Conservation (phyloP, 2,888 invertebrate genomes). For the Campoplex capitator region DNA sequence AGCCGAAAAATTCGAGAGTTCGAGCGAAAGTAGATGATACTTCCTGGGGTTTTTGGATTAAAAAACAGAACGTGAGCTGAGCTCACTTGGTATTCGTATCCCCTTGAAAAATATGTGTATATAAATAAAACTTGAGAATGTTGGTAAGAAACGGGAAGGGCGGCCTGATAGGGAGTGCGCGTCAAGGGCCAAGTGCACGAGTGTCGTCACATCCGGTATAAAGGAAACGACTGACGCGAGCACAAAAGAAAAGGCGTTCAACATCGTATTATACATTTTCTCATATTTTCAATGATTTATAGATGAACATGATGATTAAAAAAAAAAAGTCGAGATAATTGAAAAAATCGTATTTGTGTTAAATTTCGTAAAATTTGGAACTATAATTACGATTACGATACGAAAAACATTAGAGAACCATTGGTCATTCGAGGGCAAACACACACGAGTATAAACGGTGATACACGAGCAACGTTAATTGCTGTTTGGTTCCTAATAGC, state of each 20-base stretch:
- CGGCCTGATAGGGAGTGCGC: slow-evolving; percentile 70
- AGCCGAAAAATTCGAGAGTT: too few relatives aligned
- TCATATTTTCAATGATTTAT: not conserved
- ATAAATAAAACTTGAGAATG: not conserved
- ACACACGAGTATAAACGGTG: not conserved
- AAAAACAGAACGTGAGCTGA: not conserved
- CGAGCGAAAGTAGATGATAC: not conserved
- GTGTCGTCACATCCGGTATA: slow-evolving; percentile 81
- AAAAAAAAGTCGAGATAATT: too few relatives aligned
- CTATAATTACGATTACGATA: not conserved
- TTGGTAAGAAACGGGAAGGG: slow-evolving; percentile 9
- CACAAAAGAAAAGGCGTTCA: slow-evolving; percentile 53
- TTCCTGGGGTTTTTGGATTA: not conserved
- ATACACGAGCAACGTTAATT: slow-evolving; percentile 19
- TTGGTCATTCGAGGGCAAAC: not conserved
- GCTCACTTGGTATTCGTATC: not conserved
- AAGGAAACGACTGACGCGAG: slow-evolving; percentile 73
- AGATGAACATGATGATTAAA: not conserved
- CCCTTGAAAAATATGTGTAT: not conserved
- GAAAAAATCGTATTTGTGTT: too few relatives aligned
- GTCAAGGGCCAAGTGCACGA: slow-evolving; percentile 79
- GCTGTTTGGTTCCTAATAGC: slow-evolving; percentile 11
- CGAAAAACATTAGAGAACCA: not conserved
- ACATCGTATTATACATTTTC: slow-evolving; percentile 22
- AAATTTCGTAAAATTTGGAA: not conserved